Conservation (phyloP, 2,888 invertebrate species). For the Eristalis pertinax region DNA sequence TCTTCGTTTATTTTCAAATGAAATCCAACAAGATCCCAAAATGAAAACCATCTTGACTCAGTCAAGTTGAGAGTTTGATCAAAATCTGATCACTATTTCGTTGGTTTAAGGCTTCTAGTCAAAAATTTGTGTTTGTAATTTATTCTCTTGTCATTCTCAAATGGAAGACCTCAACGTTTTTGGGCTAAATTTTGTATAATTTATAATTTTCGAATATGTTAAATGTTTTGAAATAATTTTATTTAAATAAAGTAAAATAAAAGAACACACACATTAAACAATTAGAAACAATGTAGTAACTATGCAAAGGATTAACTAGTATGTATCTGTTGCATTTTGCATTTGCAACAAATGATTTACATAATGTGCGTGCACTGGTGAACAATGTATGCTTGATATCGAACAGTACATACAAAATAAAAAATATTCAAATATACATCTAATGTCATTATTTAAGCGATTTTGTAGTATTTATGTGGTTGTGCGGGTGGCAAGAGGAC, state of each 20-base stretch:
- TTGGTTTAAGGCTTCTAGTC: constrained; percentile 61
- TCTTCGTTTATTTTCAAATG: constrained; percentile 20
- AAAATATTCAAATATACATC: constrained; percentile 24
- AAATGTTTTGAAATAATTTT: constrained; percentile 10
- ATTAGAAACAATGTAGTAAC: constrained; percentile 13
- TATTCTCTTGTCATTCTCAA: constrained; percentile 34
- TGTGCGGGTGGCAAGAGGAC: neutral
- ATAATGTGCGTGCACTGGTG: constrained; percentile 47
- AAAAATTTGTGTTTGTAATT: neutral
- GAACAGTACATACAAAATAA: constrained; percentile 26
- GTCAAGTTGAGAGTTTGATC: constrained; percentile 78
- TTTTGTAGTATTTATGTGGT: constrained; percentile 13
- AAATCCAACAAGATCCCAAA: constrained; percentile 36
- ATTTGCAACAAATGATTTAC: neutral
- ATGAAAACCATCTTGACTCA: constrained; percentile 17
- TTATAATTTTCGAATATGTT: neutral
- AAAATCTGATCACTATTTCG: constrained; percentile 54
- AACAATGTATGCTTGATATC: constrained; percentile 17
- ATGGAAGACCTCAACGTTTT: constrained; percentile 54
- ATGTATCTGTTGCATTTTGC: neutral
- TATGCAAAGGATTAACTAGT: neutral
- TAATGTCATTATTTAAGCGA: constrained; percentile 62
- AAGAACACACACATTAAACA: neutral
- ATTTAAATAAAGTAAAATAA: constrained; percentile 3
- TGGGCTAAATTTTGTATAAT: constrained; percentile 33